Percentiles rank a stretch among this genome's conserved stretches.
These are phyloP conservation scores for Hypothenemus hampei DNA, from an alignment of 1,140 invertebrate genomes.

Conservation along the genomic window DNA sequence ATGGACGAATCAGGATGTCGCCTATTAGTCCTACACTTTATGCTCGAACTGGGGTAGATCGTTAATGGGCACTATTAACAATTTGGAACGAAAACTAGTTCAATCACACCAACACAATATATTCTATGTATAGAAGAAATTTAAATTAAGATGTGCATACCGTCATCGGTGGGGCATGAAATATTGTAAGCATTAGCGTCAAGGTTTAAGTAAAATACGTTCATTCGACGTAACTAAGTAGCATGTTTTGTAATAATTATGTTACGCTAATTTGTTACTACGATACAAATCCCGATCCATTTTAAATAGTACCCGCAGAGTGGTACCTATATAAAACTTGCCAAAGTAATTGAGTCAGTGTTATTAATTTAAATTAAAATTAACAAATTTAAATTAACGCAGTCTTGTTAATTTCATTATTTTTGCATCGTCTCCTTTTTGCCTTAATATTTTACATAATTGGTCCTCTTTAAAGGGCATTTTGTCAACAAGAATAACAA, in stretches of 20 bases:
- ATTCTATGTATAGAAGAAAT: neutral
- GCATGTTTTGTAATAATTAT: conserved; percentile 6
- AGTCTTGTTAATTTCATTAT: too few relatives aligned
- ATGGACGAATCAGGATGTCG: conserved; percentile 11
- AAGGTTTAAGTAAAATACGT: conserved; percentile 4
- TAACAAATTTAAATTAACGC: too few relatives aligned
- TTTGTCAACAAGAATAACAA: too few relatives aligned
- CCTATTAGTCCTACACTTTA: conserved; percentile 12
- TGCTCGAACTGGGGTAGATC: neutral
- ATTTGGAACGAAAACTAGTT: too few relatives aligned
- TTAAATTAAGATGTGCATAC: too few relatives aligned
- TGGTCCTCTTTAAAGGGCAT: too few relatives aligned
- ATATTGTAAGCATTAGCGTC: neutral
- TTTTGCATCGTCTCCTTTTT: too few relatives aligned
- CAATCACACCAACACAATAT: too few relatives aligned
- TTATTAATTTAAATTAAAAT: too few relatives aligned
- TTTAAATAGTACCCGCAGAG: conserved; percentile 6
- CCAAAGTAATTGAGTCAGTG: conserved; percentile 5
- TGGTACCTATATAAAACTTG: neutral
- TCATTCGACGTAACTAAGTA: conserved; percentile 2
- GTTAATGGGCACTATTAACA: too few relatives aligned
- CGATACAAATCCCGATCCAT: neutral
- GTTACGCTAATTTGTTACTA: conserved; percentile 12
- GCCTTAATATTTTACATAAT: too few relatives aligned
- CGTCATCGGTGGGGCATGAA: neutral